A percentile compares a stretch with the other conserved stretches of the same genome.
These are phyloP conservation scores for Sinonovacula constricta DNA, from an alignment of 1,140 invertebrate species.

Conservation along the genomic window DNA sequence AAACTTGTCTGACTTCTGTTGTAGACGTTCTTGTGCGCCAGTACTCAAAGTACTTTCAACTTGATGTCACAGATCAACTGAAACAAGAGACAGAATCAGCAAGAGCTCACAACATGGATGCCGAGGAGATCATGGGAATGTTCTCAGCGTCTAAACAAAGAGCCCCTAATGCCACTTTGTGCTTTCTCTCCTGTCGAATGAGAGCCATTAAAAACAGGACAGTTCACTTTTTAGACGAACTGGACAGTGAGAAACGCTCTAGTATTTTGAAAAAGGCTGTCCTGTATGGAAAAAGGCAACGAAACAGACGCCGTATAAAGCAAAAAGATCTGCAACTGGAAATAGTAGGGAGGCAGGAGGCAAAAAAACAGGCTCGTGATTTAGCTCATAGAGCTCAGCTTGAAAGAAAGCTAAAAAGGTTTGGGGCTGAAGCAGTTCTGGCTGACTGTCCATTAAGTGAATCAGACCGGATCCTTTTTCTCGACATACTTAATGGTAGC, in stretches of 20 bases:
- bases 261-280: constrained; percentile 9
- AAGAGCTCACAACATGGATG: no score
- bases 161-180: constrained; percentile 45
- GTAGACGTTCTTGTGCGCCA: constrained; percentile 37
- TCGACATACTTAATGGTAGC: no score
- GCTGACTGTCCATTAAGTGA: no score
- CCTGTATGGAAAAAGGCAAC: neutral
- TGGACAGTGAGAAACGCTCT: neutral
- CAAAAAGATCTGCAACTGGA: no score
- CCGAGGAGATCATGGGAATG: no score
- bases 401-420: no score
- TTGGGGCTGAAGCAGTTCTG: no score
- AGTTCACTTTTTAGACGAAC: constrained; percentile 21
- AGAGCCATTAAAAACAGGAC: constrained; percentile 47
- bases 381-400: no score
- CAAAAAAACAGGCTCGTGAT: no score
- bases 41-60: constrained; percentile 39
- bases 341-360: no score
- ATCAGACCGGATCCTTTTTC: no score
- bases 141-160: constrained; percentile 23
- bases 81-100: constrained; percentile 34
- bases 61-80: constrained; percentile 40
- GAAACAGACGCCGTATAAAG: neutral
- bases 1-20: neutral
- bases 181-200: constrained; percentile 40